These are phyloP conservation scores for Arctia plantaginis DNA, from an alignment of 2,888 invertebrate genomes.

Conservation along the genomic window DNA sequence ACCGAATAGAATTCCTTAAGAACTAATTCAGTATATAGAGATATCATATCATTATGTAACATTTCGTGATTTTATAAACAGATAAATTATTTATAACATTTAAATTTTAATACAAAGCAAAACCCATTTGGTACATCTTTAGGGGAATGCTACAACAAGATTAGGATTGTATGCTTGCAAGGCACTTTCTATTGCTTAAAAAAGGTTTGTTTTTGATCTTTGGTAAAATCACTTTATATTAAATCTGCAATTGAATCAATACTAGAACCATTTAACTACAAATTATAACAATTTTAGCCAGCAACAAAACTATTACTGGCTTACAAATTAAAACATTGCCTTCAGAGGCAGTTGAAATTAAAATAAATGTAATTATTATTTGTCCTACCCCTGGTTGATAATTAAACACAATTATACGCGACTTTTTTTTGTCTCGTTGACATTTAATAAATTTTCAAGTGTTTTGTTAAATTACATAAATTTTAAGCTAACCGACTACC, in stretches of 20 bases:
- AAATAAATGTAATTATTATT: background rate
- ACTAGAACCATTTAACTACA: background rate
- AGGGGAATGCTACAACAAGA: background rate
- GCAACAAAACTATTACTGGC: background rate
- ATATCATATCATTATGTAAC: background rate
- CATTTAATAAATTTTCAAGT: background rate
- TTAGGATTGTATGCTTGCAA: constrained; percentile 23
- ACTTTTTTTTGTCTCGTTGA: background rate
- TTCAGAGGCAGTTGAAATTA: background rate
- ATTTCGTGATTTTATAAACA: background rate
- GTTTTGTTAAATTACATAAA: background rate
- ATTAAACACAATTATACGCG: background rate
- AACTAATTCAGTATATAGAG: background rate
- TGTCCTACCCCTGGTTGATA: background rate
- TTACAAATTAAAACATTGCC: background rate
- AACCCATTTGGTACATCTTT: background rate
- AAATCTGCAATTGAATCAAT: background rate
- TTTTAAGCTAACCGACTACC: background rate
- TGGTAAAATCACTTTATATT: constrained; percentile 45
- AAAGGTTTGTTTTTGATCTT: constrained; percentile 41
- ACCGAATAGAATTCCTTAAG: background rate
- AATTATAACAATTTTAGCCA: background rate
- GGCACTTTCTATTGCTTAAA: constrained; percentile 51
- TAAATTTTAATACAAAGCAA: background rate
- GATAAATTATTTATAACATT: background rate